Evolutionary conservation across 2,888 invertebrate species (phyloP).

Genomic region (Beris morrisii): DNA sequence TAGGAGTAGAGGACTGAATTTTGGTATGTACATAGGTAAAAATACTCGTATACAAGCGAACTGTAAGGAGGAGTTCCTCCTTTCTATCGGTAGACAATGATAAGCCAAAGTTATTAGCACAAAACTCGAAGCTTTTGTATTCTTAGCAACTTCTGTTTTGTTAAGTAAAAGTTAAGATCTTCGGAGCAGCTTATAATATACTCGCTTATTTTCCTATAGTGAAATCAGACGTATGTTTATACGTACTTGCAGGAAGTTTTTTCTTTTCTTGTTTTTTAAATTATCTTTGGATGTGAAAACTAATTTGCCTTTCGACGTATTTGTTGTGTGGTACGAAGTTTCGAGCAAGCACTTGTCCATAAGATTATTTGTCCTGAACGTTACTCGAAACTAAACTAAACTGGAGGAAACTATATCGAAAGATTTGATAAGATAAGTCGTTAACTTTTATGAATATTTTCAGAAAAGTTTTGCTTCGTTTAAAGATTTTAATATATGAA

Average conservation of each 20-base stretch:
- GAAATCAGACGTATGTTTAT: too few species aligned
- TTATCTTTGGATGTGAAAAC: too few species aligned
- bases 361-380: too few species aligned
- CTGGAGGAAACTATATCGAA: too few species aligned
- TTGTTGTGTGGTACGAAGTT: too few species aligned
- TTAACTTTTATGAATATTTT: too few species aligned
- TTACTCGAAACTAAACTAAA: too few species aligned
- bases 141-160: slow-evolving; percentile 36
- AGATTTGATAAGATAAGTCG: too few species aligned
- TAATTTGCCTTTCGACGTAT: too few species aligned
- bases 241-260: neutral
- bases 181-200: slow-evolving; percentile 37
- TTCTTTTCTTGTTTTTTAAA: neutral
- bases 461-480: too few species aligned
- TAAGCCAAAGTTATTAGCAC: slow-evolving; percentile 37
- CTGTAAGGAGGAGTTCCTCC: slow-evolving; percentile 3
- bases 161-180: slow-evolving; percentile 38
- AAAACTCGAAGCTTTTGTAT: slow-evolving; percentile 34
- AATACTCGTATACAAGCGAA: neutral
- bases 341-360: too few species aligned
- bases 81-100: slow-evolving; percentile 35
- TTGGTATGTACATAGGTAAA: neutral
- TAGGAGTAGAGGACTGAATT: neutral
- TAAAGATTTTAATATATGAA: too few species aligned
- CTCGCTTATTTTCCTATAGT: slow-evolving; percentile 18